Evolutionary conservation across 2,797 vertebrate species (phyloP).

Genomic region (Syngnathus rostellatus): DNA sequence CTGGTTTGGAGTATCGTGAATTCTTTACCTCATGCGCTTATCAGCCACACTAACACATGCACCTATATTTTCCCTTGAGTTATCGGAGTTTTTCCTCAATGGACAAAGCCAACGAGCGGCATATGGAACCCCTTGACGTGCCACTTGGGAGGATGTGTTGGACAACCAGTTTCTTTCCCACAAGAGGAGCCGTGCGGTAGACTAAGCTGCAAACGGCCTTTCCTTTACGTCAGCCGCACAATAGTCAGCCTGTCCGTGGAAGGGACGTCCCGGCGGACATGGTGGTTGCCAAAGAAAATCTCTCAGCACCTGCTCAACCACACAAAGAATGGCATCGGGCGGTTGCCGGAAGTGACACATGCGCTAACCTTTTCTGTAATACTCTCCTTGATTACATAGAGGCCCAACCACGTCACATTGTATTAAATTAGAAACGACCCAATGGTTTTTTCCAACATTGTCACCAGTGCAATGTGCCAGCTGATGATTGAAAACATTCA

Average conservation of each 20-base stretch:
- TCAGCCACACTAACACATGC: conserved; percentile 39
- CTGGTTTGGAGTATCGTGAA: conserved; percentile 8
- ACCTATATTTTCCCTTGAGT: conserved; percentile 30
- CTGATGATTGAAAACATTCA: conserved; percentile 38
- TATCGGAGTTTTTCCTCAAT: conserved; percentile 15
- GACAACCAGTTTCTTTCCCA: conserved; percentile 51
- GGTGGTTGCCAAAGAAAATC: conserved; percentile 44
- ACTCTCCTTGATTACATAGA: conserved; percentile 25
- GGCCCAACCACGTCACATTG: conserved; percentile 25
- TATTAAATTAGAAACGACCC: conserved; percentile 32
- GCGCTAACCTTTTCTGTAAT: conserved; percentile 32
- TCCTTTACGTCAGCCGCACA: conserved; percentile 59
- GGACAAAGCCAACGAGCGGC: conserved; percentile 44
- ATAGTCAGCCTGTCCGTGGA: conserved; percentile 48
- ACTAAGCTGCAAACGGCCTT: conserved; percentile 49
- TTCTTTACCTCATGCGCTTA: conserved; percentile 21
- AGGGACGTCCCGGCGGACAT: conserved; percentile 43
- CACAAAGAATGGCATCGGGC: conserved; percentile 39
- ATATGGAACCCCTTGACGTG: conserved; percentile 34
- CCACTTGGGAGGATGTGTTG: conserved; percentile 55
- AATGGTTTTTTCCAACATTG: conserved; percentile 13
- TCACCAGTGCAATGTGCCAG: conserved; percentile 34
- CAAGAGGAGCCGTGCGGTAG: conserved; percentile 47
- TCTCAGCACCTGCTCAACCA: conserved; percentile 46
- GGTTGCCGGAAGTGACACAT: conserved; percentile 35